A percentile compares a stretch with the other conserved stretches of the same genome.
Evolutionary conservation across 2,113 vertebrate species (phyloP).

Genomic region (Cololabis saira): DNA sequence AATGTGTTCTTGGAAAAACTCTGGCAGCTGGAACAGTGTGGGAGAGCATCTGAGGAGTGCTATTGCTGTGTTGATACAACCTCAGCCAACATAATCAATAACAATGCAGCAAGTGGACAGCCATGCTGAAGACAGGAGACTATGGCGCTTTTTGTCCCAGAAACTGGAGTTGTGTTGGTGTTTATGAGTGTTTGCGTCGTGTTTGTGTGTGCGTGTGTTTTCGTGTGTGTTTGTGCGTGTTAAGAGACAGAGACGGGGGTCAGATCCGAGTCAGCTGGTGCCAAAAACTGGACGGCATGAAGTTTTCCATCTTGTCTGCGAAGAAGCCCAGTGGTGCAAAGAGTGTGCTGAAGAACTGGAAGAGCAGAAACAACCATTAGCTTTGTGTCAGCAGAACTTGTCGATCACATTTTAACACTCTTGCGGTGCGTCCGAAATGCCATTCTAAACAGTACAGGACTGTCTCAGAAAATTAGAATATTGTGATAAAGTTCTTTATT

Average conservation of each 20-base stretch:
- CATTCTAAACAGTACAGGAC: no score
- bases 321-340: conserved; percentile 86
- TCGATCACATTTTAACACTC: no score
- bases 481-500: no score
- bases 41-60: conserved; percentile 57
- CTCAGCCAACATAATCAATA: conserved; percentile 70
- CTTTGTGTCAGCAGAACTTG: no score
- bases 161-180: conserved; percentile 56
- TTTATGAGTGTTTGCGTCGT: conserved; percentile 29
- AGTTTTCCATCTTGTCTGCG: conserved; percentile 84
- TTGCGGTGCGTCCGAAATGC: no score
- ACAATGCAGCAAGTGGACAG: conserved; percentile 65
- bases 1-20: conserved; percentile 52
- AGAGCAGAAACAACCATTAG: conserved; percentile 23
- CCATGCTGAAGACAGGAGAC: conserved; percentile 81
- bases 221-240: conserved; percentile 38
- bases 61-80: conserved; percentile 70
- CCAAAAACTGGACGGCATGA: conserved; percentile 86
- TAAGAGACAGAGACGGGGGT: conserved; percentile 48
- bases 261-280: conserved; percentile 82
- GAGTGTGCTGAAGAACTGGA: conserved; percentile 88
- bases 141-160: conserved; percentile 69
- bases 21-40: conserved; percentile 46
- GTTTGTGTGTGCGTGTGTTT: conserved; percentile 33
- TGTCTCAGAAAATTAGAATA: no score